These are phyloP conservation scores for Piscicola geometra DNA, from an alignment of 2,888 invertebrate genomes.

Conservation along the genomic window DNA sequence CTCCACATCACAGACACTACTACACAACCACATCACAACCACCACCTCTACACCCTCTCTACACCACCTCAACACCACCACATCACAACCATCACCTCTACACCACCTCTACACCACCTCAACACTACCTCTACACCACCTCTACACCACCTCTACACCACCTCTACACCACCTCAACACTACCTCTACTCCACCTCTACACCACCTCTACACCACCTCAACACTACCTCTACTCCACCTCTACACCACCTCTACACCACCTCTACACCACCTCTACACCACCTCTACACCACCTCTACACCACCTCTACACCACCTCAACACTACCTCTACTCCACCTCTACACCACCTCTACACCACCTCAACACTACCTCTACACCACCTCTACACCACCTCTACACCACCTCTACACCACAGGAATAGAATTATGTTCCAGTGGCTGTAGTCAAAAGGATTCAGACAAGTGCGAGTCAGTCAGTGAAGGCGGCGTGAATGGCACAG, in stretches of 20 bases:
- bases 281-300: too few relatives aligned
- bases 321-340: neutral
- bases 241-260: neutral
- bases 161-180: neutral
- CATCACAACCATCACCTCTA: neutral
- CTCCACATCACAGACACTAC: neutral
- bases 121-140: neutral
- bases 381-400: neutral
- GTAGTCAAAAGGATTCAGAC: too few relatives aligned
- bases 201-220: too few relatives aligned
- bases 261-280: neutral
- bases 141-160: slow-evolving; percentile 43
- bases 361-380: neutral
- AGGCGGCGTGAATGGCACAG: too few relatives aligned
- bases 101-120: neutral
- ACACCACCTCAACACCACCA: neutral
- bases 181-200: slow-evolving; percentile 45
- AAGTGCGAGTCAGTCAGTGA: too few relatives aligned
- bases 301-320: too few relatives aligned
- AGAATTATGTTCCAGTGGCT: too few relatives aligned
- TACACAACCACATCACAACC: too few relatives aligned
- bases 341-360: neutral
- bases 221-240: neutral
- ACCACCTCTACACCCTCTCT: neutral
- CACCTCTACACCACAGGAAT: slow-evolving; percentile 46